Evolutionary conservation across 1,140 invertebrate species (phyloP).

Genomic region (Archegozetes longisetosus): DNA sequence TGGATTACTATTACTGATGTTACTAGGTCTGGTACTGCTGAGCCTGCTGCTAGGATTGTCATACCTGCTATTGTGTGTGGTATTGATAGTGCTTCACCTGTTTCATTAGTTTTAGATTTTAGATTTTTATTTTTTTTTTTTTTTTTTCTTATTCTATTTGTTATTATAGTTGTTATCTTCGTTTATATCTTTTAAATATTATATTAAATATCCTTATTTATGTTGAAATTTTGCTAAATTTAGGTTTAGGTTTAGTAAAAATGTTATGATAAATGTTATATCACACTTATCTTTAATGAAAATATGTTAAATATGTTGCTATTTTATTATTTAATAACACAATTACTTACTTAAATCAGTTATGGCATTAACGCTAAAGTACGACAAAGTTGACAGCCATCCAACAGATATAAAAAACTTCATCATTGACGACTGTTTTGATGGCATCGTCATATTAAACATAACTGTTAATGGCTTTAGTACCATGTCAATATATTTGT

Average conservation of each 20-base stretch:
- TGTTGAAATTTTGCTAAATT: not conserved
- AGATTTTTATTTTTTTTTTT: not conserved
- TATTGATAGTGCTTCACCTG: slow-evolving; percentile 21
- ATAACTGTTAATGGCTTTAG: not conserved
- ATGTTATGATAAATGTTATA: not conserved
- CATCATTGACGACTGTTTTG: not conserved
- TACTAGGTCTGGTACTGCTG: slow-evolving; percentile 22
- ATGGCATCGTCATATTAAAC: not conserved
- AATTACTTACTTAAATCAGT: not conserved
- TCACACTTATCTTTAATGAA: not conserved
- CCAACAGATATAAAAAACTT: not conserved
- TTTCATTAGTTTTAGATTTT: not conserved
- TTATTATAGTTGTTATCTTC: slow-evolving; percentile 78
- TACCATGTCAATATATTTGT: not conserved
- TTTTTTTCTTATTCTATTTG: slow-evolving; percentile 68
- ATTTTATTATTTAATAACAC: no score
- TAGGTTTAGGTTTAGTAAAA: not conserved
- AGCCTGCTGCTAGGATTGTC: slow-evolving; percentile 23
- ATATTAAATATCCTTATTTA: slow-evolving; percentile 39
- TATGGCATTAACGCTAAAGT: not conserved
- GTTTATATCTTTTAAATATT: slow-evolving; percentile 71
- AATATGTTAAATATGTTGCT: no score
- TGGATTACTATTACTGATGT: slow-evolving; percentile 20
- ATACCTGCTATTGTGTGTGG: slow-evolving; percentile 22
- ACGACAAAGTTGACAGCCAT: not conserved